phyloP scores from a whole-genome alignment of 2,797 vertebrate species.

The Sebastes variabilis region DNA sequence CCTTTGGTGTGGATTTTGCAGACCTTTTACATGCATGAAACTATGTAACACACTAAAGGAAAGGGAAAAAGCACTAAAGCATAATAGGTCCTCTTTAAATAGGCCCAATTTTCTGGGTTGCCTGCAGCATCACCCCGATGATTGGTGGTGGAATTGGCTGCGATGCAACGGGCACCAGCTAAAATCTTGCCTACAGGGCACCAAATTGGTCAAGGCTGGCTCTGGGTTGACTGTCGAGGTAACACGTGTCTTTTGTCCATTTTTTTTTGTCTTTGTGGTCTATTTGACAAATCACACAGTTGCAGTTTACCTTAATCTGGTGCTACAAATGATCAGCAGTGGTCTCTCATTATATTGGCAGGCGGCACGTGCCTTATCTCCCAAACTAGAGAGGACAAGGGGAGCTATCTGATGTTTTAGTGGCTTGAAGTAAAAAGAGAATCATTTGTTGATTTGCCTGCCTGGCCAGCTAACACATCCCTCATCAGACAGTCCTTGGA shows the following conservation, averaged over 20 bases:
- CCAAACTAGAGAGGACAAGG: conserved; percentile 10
- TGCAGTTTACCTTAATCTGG: conserved; percentile 24
- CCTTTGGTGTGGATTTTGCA: too few relatives aligned
- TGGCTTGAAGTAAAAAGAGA: conserved; percentile 38
- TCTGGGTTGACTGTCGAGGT: not conserved
- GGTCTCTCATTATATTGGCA: conserved; percentile 33
- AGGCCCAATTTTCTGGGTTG: too few relatives aligned
- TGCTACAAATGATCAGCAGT: conserved; percentile 25
- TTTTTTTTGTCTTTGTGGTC: conserved; percentile 12
- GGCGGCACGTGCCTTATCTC: conserved; percentile 6
- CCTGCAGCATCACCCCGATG: too few relatives aligned
- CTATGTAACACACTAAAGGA: too few relatives aligned
- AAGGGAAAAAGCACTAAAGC: too few relatives aligned
- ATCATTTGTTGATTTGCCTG: conserved; percentile 31
- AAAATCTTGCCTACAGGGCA: too few relatives aligned
- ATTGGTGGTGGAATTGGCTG: too few relatives aligned
- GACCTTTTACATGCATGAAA: too few relatives aligned
- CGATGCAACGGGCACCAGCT: too few relatives aligned
- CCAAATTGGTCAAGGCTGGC: too few relatives aligned
- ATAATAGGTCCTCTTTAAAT: too few relatives aligned
- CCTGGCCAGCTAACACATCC: not conserved
- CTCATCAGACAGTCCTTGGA: conserved; percentile 26
- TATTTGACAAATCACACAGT: conserved; percentile 19
- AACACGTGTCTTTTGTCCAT: not conserved
- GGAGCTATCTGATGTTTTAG: conserved; percentile 20